A percentile compares a stretch with the other conserved stretches of the same genome.
phyloP scores from a whole-genome alignment of 2,113 vertebrate genomes.

The cattle (Bos taurus) region ARS-UCD2.0 NC_037342.1:35252501-35253000 shows the following conservation, averaged over 20 bases:
- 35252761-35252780: neutral
- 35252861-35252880: conserved; percentile 7
- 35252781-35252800: neutral
- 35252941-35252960: neutral
- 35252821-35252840: conserved; percentile 18
- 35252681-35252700: neutral
- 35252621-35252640: neutral
- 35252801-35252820: neutral
- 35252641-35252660: neutral
- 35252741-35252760: neutral
- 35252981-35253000: neutral
- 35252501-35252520: neutral
- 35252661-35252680: conserved; percentile 34
- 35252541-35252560: conserved; percentile 13
- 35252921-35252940: neutral
- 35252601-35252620: conserved; percentile 8
- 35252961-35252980: neutral
- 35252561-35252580: conserved; percentile 8
- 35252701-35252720: neutral
- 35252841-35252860: neutral
- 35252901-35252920: neutral
- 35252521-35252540: conserved; percentile 47
- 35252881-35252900: neutral
- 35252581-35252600: neutral
- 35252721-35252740: neutral